phyloP scores from a whole-genome alignment of 2,113 vertebrate species.

The Oxyruncus cristatus region DNA sequence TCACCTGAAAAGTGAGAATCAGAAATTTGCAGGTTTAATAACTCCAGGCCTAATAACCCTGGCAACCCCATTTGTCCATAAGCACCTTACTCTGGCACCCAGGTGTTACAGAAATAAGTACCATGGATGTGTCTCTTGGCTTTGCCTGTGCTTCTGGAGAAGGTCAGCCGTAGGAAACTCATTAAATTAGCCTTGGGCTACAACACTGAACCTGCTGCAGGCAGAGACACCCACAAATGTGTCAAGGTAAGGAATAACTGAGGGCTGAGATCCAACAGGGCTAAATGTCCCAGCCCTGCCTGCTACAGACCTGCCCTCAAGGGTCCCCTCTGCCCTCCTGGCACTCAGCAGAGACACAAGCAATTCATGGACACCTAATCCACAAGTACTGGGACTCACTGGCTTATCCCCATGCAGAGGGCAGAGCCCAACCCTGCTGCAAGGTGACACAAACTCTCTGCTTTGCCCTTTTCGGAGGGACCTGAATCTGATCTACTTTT shows the following conservation, averaged over 20 bases:
- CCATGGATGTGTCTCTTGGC: not conserved
- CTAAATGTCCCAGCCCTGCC: not conserved
- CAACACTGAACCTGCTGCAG: not conserved
- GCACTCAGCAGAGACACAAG: not conserved
- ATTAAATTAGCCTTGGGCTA: not conserved
- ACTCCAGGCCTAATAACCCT: not conserved
- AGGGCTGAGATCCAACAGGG: not conserved
- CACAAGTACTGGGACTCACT: too few species aligned
- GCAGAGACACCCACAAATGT: not conserved
- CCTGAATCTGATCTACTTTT: not conserved
- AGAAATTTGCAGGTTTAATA: not conserved
- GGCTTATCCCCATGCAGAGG: not conserved
- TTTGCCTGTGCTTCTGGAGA: not conserved
- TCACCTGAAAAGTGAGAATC: not conserved
- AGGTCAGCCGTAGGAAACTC: not conserved
- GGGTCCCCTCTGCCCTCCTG: not conserved
- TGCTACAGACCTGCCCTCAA: accelerated
- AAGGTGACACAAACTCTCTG: not conserved
- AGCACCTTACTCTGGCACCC: not conserved
- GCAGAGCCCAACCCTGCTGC: not conserved
- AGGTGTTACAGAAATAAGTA: not conserved
- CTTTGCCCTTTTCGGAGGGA: not conserved
- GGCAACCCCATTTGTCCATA: not conserved
- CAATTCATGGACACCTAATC: not conserved
- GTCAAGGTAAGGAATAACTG: not conserved